phyloP scores from a whole-genome alignment of 2,113 vertebrate species.

The Urocolius indicus region DNA sequence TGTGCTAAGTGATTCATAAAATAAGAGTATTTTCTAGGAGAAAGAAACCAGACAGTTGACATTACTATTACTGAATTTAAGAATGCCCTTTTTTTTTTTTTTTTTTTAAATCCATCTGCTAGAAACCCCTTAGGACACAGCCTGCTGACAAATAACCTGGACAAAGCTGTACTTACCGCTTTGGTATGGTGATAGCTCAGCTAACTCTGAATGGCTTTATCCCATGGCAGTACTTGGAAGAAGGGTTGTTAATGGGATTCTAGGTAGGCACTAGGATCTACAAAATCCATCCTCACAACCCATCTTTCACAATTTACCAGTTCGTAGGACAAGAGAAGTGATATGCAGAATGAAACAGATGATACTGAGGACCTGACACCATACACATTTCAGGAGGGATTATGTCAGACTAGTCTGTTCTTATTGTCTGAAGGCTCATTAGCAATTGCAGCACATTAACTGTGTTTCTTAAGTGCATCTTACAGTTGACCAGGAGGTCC shows the following conservation, averaged over 20 bases:
- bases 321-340: background rate
- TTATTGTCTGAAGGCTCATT: rapidly evolving
- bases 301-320: background rate
- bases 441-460: background rate
- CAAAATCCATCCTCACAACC: background rate
- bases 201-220: background rate
- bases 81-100: too few relatives aligned
- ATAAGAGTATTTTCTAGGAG: background rate
- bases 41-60: background rate
- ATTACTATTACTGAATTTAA: background rate
- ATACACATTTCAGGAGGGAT: background rate
- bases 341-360: background rate
- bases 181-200: background rate
- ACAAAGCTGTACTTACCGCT: background rate
- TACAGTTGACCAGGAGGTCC: background rate
- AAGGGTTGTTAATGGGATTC: background rate
- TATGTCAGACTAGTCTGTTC: background rate
- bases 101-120: background rate
- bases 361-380: background rate
- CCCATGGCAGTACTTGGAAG: background rate
- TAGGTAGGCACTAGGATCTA: background rate
- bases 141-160: background rate
- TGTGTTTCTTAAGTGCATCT: background rate
- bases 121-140: background rate
- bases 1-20: conserved; percentile 30